Base-by-base conservation (phyloP, 2,797 vertebrate species). In the Pygocentrus nattereri region DNA sequence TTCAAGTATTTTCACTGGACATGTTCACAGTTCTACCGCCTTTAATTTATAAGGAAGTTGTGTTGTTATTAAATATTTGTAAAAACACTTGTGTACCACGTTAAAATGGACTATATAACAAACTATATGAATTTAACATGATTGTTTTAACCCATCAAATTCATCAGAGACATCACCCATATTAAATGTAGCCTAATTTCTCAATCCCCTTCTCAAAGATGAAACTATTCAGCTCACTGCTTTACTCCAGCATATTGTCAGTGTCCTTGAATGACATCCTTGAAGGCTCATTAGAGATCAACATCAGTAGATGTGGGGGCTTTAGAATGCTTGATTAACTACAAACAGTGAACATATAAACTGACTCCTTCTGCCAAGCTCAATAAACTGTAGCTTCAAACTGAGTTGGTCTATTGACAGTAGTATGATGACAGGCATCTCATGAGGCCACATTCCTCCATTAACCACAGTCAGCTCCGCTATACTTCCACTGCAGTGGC, bases 361-460 rank as follows among this genome's bases (percentile, higher is more conserved):
- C 15, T 18, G 18, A 38, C 31, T 38, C 8, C 2, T n/a, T n/a
- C n/a, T 21, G n/a, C 18, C 12, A 10, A 67, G 34, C 64, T 38
- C 64, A 38, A 34, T 41, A 65, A 41, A 68, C 65, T 44, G 34
- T n/a, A 38, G 62, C 62, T 65, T 65, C 19, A 34, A 65, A 65
- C 31, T 21, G 11, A 68, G 21, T 11, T 68, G 2, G 7, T 38
- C 31, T n/a, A 38, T 21, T 34, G 62, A 38, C 62, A 64, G 58
- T 58, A 16, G 18, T 15, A 11, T 41, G 19, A 67, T n/a, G 31
- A 65, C 25, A 13, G 25, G 11, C 58, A 30, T 62, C 59, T 62
- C 27, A 30, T 62, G 62, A 64, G 62, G 62, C 16, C 31, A 64
- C 62, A 64, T 34, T 64, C 61, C 61, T 64, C 30, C 64, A 34